These are phyloP conservation scores for Neodiprion virginianus DNA, from an alignment of 1,140 invertebrate species.

Conservation along the genomic window DNA sequence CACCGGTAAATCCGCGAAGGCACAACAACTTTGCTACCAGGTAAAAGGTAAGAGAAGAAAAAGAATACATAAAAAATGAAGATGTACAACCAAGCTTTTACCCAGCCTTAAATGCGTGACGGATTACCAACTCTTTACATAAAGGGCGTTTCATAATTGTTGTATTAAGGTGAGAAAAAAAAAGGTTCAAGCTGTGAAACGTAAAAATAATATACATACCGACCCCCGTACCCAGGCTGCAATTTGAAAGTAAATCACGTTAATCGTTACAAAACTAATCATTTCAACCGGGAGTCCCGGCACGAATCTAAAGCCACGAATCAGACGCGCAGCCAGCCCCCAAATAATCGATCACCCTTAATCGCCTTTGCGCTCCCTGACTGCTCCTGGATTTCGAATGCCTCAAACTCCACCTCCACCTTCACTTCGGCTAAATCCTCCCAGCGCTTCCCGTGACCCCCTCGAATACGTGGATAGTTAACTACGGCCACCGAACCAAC, in stretches of 20 bases:
- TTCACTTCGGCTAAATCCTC: background rate
- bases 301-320: background rate
- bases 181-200: no score
- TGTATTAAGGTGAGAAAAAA: no score
- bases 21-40: background rate
- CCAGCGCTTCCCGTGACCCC: no score
- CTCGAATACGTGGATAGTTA: background rate
- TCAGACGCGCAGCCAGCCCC: background rate
- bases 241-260: no score
- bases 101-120: no score
- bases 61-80: no score
- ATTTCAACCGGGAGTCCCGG: background rate
- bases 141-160: no score
- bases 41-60: background rate
- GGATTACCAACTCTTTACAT: no score
- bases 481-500: constrained; percentile 3
- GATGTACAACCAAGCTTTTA: background rate
- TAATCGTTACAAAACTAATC: no score
- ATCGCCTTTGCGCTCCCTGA: constrained; percentile 4
- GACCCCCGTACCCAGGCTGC: no score
- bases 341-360: background rate
- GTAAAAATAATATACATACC: no score
- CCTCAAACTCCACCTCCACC: background rate
- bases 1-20: background rate
- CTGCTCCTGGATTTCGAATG: background rate